Evolutionary conservation across 2,797 vertebrate species (phyloP), one percentile per base, ranked within the genome.

Genomic region (Euthynnus affinis): DNA sequence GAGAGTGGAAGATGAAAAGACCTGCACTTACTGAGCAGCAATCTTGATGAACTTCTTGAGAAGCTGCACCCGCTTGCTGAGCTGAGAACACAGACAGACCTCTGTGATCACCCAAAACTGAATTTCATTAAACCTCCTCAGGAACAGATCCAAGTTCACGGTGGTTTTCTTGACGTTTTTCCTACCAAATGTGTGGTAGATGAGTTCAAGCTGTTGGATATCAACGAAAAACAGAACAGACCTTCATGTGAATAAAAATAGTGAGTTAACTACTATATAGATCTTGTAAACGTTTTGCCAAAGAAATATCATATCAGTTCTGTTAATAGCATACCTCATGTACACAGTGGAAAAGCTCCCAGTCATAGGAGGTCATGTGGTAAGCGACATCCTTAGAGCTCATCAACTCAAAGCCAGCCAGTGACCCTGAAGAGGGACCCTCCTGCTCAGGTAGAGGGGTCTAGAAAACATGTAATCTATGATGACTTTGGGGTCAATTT

Each of bases 11-110:
- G 27, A 22, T 27, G 3, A 63, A 49, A 40, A 15, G 12, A 57
- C 27, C 15, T 61, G 69, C 85, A 96, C 98, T 97, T 94, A 99
- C 98, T 99, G 98, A 29, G 98, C 97, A 56, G 98, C 98, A 57
- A 99, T 97, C 95, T 99, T 99, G 93, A 99, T 97, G 87, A 98
- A 99, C 94, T 99, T 99, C 95, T 99, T 99, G 85, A 99, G 94
- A 44, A 99, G 97, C 82, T 99, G 98, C 87, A 99, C 98, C 34
- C 98, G 95, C 82, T 99, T 99, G 95, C 96, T 97, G 89, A 99
- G 97, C 85, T 97, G 97, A 84, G 97, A 90, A 86, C 98, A 99
- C 88, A 99, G 95, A 90, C 97, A 98, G 79, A 98, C 94, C 93
- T 99, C 98, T 0, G 97, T 98, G 90, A 98, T 96, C 76, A 99